phyloP scores from a whole-genome alignment of 2,797 vertebrate genomes.

The Sebastes taczanowskii region DNA sequence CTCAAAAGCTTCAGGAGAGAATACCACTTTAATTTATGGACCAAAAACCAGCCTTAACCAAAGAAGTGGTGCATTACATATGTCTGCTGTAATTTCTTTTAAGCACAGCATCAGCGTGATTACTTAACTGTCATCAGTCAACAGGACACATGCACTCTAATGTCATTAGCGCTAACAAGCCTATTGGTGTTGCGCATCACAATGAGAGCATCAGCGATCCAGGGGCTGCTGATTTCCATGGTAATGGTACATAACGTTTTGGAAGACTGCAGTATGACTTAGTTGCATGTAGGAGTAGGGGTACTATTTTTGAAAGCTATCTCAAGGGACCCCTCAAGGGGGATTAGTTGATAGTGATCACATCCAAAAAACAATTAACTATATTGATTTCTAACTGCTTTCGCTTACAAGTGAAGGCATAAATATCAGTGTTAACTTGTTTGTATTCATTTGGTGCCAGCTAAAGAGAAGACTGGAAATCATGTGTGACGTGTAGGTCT shows the following conservation, averaged over 20 bases:
- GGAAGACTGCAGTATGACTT: slow-evolving; percentile 6
- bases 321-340: not conserved
- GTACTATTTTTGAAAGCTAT: slow-evolving; percentile 9
- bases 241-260: slow-evolving; percentile 4
- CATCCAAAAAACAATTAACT: slow-evolving; percentile 17
- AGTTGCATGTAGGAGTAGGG: not conserved
- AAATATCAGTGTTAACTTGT: not conserved
- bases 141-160: slow-evolving; percentile 72
- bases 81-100: slow-evolving; percentile 64
- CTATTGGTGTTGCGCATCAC: slow-evolving; percentile 63
- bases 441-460: not conserved
- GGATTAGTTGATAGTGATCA: not conserved
- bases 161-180: slow-evolving; percentile 79
- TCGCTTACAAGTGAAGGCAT: not conserved
- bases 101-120: slow-evolving; percentile 71
- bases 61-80: slow-evolving; percentile 19
- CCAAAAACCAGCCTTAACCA: slow-evolving; percentile 15
- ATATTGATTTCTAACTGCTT: slow-evolving; percentile 4
- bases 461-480: not conserved
- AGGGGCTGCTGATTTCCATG: not conserved
- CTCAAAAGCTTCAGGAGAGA: slow-evolving; percentile 2
- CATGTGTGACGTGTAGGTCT: not conserved
- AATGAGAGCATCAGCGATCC: slow-evolving; percentile 51
- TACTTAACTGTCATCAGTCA: slow-evolving; percentile 77
- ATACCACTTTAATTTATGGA: slow-evolving; percentile 18